phyloP scores from a whole-genome alignment of 1,140 invertebrate species.

The Plectrocnemia conspersa region DNA sequence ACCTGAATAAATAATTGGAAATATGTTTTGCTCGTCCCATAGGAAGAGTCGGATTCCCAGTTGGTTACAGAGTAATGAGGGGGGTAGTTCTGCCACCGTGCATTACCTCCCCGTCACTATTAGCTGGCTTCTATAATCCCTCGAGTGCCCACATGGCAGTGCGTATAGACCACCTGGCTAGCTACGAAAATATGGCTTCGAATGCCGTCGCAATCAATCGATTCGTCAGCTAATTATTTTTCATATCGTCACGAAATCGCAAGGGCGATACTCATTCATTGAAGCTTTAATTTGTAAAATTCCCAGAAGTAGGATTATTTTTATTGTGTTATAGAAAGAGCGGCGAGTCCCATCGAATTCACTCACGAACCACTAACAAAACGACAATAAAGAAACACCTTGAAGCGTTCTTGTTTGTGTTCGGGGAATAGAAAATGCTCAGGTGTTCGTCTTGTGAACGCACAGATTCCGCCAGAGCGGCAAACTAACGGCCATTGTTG shows the following conservation, averaged over 20 bases:
- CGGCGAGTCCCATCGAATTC: constrained; percentile 3
- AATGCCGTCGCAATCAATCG: too few relatives aligned
- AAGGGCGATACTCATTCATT: too few relatives aligned
- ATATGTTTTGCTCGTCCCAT: constrained; percentile 10
- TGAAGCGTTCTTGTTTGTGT: constrained; percentile 9
- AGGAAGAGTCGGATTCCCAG: neutral
- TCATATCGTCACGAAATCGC: too few relatives aligned
- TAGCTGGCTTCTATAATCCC: constrained; percentile 20
- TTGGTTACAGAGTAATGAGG: too few relatives aligned
- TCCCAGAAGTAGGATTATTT: constrained; percentile 2
- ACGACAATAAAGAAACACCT: constrained; percentile 5
- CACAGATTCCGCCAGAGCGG: constrained; percentile 2
- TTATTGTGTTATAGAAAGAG: neutral
- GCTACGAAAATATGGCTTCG: constrained; percentile 22
- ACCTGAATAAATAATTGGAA: constrained; percentile 14
- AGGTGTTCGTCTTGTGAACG: constrained; percentile 13
- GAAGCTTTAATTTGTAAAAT: too few relatives aligned
- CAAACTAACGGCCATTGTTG: constrained; percentile 15
- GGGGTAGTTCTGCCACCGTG: neutral
- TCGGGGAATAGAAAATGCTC: constrained; percentile 17
- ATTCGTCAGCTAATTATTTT: too few relatives aligned
- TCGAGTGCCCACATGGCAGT: constrained; percentile 3
- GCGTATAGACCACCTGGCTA: constrained; percentile 13
- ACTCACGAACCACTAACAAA: constrained; percentile 7
- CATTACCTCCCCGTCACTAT: constrained; percentile 6